Evolutionary conservation across 2,888 invertebrate species (phyloP), one percentile per base, ranked within the genome.

Genomic region (Didymodactylos carnosus): DNA sequence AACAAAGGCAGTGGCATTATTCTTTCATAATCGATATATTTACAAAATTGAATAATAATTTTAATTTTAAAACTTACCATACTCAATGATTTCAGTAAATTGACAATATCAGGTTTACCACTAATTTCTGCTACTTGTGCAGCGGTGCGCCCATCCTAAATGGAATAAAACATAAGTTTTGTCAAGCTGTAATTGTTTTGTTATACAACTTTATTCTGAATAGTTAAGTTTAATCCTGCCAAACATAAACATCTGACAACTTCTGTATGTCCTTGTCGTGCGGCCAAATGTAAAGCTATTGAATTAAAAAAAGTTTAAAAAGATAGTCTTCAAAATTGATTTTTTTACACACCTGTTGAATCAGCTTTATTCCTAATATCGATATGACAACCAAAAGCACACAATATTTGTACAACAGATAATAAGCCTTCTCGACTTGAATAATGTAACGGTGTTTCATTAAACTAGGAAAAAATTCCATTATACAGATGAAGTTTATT

Each of bases 41-140:
- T 39, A 5, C 35, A n/a, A 16, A 16, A 6, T 14, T 39, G 16
- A 70, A 13, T 5, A 35, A n/a, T n/a, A n/a, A n/a, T n/a, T n/a
- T n/a, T n/a, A n/a, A n/a, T n/a, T n/a, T n/a, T n/a, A n/a, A n/a
- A 4, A 27, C 87, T 81, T 83, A 88, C 85, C 81, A 87, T 85
- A 83, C 87, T 86, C 69, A 89, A 82, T 79, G 86, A 87, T 80
- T 87, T 87, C 76, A 90, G 83, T 46, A 90, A 83, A 77, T 87
- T 87, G 25, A 88, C 88, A 73, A 89, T 88, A 76, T 88, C 87
- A 75, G 87, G 86, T 80, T 88, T 87, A 27, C 89, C 89, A 79
- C 89, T 87, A 79, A 89, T 89, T 72, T 89, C 83, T n/a, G 90
- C 90, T 77, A 89, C 88, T 51, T 90, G 88, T 79, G 90, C 89